phyloP scores from a whole-genome alignment of 2,888 invertebrate species.

The Phrixothrix hirtus region DNA sequence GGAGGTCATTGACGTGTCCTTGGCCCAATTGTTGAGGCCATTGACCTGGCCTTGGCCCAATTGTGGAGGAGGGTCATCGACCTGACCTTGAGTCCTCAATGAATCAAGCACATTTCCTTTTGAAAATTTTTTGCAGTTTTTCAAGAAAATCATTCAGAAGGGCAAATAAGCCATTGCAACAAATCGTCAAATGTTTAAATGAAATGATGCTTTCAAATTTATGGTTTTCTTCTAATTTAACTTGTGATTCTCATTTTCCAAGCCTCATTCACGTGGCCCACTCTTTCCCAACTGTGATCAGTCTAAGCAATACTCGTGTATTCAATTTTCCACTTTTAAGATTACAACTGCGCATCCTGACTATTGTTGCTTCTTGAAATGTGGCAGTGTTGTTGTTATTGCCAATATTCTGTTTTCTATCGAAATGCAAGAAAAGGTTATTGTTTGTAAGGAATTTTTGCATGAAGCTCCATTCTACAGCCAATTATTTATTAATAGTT shows the following conservation, averaged over 20 bases:
- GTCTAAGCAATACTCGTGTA: background rate
- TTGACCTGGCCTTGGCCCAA: too few relatives aligned
- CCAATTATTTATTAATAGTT: background rate
- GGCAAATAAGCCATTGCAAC: constrained; percentile 3
- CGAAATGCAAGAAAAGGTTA: background rate
- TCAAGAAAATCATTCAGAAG: constrained; percentile 1
- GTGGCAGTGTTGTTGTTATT: background rate
- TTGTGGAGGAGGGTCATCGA: too few relatives aligned
- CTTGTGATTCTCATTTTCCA: too few relatives aligned
- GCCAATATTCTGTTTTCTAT: background rate
- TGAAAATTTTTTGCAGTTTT: constrained; percentile 3
- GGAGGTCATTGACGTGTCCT: too few relatives aligned
- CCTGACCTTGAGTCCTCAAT: too few relatives aligned
- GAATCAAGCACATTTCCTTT: too few relatives aligned
- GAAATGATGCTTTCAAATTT: background rate
- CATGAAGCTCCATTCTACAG: background rate
- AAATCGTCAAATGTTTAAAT: constrained; percentile 2
- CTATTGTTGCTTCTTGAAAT: background rate
- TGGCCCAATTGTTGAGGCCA: too few relatives aligned
- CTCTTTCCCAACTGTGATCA: background rate
- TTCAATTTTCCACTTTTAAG: background rate
- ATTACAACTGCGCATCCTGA: background rate
- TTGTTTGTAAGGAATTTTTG: background rate
- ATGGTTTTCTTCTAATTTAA: background rate
- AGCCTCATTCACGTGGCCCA: background rate